Conservation (phyloP, 2,888 invertebrate species). For the Hypercompe scribonia region DNA sequence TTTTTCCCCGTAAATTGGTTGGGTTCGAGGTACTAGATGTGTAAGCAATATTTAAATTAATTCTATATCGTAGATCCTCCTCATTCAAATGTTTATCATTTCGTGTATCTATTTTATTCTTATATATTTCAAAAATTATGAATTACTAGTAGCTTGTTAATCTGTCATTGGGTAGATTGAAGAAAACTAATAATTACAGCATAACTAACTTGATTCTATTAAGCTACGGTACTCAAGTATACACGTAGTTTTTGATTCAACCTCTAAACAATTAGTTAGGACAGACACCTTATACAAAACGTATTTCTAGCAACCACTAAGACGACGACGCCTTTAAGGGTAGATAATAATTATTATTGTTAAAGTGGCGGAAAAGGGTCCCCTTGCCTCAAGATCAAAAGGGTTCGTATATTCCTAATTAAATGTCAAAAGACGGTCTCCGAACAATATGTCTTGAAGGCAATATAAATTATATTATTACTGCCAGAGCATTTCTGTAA, state of each 20-base stretch:
- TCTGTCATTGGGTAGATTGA: not conserved
- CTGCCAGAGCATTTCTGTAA: constrained; percentile 18
- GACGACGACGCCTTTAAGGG: constrained; percentile 22
- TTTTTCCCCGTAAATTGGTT: not conserved
- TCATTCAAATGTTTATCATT: not conserved
- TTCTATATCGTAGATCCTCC: not conserved
- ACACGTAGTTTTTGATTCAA: not conserved
- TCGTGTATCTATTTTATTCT: not conserved
- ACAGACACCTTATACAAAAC: not conserved
- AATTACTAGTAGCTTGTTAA: too few relatives aligned
- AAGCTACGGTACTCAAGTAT: not conserved
- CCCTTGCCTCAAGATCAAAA: constrained; percentile 39
- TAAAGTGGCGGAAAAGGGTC: constrained; percentile 47
- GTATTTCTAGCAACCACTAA: constrained; percentile 22
- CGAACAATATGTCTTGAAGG: constrained; percentile 28
- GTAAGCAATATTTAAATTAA: not conserved
- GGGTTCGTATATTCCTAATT: constrained; percentile 40
- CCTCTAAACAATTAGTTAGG: not conserved
- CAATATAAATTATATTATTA: constrained; percentile 29
- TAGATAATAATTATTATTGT: constrained; percentile 42
- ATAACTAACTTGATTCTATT: not conserved
- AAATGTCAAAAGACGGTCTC: constrained; percentile 38
- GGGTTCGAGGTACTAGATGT: not conserved
- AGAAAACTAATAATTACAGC: not conserved
- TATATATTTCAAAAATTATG: not conserved